phyloP scores from a whole-genome alignment of 1,140 invertebrate genomes.

The Drosophila carrolli region DNA sequence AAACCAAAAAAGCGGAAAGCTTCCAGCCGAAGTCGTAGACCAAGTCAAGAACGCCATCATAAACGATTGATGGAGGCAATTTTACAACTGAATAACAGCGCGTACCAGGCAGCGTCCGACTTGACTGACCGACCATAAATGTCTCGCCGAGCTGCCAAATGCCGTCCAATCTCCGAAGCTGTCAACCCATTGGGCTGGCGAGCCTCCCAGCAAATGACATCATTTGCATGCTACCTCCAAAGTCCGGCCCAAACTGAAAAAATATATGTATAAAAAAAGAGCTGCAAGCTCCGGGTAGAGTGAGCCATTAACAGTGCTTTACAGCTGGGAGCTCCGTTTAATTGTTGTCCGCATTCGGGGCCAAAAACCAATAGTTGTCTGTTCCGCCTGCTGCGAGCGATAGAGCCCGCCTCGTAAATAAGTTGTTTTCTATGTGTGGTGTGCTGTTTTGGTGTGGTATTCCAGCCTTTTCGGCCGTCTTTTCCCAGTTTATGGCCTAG shows the following conservation, averaged over 20 bases:
- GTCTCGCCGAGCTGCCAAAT: conserved; percentile 58
- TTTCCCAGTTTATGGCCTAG: conserved; percentile 58
- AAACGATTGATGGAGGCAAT: conserved; percentile 71
- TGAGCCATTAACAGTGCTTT: conserved; percentile 74
- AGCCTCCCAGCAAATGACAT: conserved; percentile 58
- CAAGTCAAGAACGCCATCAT: conserved; percentile 48
- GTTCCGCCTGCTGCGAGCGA: conserved; percentile 64
- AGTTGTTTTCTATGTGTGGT: conserved; percentile 34
- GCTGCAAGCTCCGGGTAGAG: conserved; percentile 30
- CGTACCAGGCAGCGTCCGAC: conserved; percentile 15
- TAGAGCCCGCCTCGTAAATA: conserved; percentile 66
- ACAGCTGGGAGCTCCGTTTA: conserved; percentile 68
- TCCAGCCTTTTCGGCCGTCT: conserved; percentile 28
- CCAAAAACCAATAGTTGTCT: conserved; percentile 70
- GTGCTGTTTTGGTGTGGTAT: too few species aligned
- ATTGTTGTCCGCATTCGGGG: conserved; percentile 59
- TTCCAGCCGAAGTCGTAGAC: conserved; percentile 12
- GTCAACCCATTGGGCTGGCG: conserved; percentile 45
- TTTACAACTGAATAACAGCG: conserved; percentile 71
- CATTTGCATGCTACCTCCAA: conserved; percentile 56
- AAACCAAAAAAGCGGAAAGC: conserved; percentile 29
- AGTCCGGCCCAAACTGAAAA: neutral
- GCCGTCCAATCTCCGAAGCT: conserved; percentile 49
- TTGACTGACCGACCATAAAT: conserved; percentile 60
- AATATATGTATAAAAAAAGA: conserved; percentile 5